Conservation (phyloP, 2,888 invertebrate genomes). For the Ethmia dodecea region DNA sequence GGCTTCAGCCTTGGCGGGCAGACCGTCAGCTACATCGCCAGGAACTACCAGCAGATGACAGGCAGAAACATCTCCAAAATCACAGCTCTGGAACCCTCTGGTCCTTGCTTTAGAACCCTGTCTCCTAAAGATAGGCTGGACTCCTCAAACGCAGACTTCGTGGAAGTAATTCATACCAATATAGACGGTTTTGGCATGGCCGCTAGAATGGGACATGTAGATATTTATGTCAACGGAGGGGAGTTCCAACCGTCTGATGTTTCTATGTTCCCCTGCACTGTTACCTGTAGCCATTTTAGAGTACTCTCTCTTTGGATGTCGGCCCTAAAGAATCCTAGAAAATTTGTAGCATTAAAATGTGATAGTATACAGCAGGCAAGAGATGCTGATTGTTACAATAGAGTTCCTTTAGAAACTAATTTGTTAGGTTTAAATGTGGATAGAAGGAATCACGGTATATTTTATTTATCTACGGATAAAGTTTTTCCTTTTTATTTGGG, state of each 20-base stretch:
- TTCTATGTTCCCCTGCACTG: slow-evolving; percentile 47
- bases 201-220: slow-evolving; percentile 58
- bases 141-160: slow-evolving; percentile 56
- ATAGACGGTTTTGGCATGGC: slow-evolving; percentile 71
- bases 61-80: slow-evolving; percentile 58
- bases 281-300: slow-evolving; percentile 62
- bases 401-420: slow-evolving; percentile 40
- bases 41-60: slow-evolving; percentile 49
- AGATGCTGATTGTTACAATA: slow-evolving; percentile 46
- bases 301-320: slow-evolving; percentile 51
- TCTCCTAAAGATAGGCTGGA: slow-evolving; percentile 40
- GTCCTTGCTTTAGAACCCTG: slow-evolving; percentile 55
- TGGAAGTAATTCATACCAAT: slow-evolving; percentile 62
- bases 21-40: slow-evolving; percentile 55
- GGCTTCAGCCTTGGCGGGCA: slow-evolving; percentile 68
- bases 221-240: slow-evolving; percentile 64
- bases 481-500: slow-evolving; percentile 57
- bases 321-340: slow-evolving; percentile 46
- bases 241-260: slow-evolving; percentile 64
- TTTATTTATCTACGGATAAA: slow-evolving; percentile 52
- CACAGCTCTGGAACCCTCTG: slow-evolving; percentile 58
- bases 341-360: slow-evolving; percentile 56
- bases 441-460: slow-evolving; percentile 45
- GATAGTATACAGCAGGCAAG: slow-evolving; percentile 55
- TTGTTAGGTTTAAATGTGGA: slow-evolving; percentile 46